Percentiles rank a stretch among this genome's conserved stretches.
Conservation (phyloP, 2,797 vertebrate species). For the Nyctalus aviator region DNA sequence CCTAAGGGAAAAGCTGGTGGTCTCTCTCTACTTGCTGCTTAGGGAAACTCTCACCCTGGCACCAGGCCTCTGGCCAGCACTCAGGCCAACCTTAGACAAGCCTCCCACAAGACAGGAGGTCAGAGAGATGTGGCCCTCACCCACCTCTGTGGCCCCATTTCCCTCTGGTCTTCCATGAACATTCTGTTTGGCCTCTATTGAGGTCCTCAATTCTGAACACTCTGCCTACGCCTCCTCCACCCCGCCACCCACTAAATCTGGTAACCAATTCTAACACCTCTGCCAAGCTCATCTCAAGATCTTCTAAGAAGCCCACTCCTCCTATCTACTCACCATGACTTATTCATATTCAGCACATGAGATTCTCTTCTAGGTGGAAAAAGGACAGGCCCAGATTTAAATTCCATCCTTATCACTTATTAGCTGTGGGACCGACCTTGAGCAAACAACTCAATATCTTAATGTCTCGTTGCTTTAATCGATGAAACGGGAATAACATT, state of each 20-base stretch:
- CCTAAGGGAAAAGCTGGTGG: neutral
- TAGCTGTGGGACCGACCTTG: neutral
- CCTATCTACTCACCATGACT: neutral
- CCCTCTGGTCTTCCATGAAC: neutral
- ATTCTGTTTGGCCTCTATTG: neutral
- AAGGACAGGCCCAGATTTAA: neutral
- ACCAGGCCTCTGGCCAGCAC: neutral
- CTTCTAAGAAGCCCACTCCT: neutral
- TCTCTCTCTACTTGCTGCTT: neutral
- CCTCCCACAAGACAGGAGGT: neutral
- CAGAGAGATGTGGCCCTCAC: neutral
- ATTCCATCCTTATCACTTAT: neutral
- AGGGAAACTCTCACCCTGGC: neutral
- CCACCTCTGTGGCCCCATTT: neutral
- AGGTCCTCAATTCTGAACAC: neutral
- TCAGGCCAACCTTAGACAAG: neutral
- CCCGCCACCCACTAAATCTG: neutral
- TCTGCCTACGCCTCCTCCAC: neutral
- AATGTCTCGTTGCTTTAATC: neutral
- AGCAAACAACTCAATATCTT: conserved; percentile 1
- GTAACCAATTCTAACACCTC: neutral
- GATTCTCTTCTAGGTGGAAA: neutral
- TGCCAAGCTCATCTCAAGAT: neutral
- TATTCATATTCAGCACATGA: neutral
- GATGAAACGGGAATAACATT: neutral